Evolutionary conservation across 1,140 invertebrate species (phyloP).

Genomic region (Colletes latitarsis): DNA sequence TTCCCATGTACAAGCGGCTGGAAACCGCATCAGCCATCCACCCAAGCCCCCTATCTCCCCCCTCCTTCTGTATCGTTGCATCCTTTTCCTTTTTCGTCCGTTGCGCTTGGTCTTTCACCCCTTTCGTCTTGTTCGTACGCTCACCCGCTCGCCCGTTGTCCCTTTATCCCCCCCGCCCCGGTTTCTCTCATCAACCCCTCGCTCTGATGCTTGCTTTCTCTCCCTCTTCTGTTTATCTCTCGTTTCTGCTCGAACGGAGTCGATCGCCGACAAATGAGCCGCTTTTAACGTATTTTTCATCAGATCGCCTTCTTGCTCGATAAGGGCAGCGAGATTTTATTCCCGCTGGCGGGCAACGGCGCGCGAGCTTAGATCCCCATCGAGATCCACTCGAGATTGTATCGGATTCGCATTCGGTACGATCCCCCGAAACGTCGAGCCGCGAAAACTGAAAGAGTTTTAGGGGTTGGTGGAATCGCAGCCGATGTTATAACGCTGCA

Average conservation of each 20-base stretch:
- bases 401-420: too few relatives aligned
- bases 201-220: too few relatives aligned
- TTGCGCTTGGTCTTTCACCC: too few relatives aligned
- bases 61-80: slow-evolving; percentile 16
- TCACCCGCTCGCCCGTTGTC: background rate
- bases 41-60: slow-evolving; percentile 4
- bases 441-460: background rate
- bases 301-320: slow-evolving; percentile 39
- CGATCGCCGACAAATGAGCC: slow-evolving; percentile 44
- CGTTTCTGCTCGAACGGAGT: background rate
- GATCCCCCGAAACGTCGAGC: background rate
- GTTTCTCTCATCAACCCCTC: background rate
- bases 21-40: slow-evolving; percentile 43
- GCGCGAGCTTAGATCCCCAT: too few relatives aligned
- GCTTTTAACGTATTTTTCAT: slow-evolving; percentile 72
- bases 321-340: too few relatives aligned
- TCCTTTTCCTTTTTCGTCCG: background rate
- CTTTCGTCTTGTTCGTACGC: background rate
- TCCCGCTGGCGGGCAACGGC: too few relatives aligned
- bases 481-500: slow-evolving; percentile 65
- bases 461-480: background rate
- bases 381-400: background rate
- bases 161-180: background rate
- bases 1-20: slow-evolving; percentile 49
- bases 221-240: background rate